These are phyloP conservation scores for Battus philenor DNA, from an alignment of 1,140 invertebrate species.

Conservation along the genomic window DNA sequence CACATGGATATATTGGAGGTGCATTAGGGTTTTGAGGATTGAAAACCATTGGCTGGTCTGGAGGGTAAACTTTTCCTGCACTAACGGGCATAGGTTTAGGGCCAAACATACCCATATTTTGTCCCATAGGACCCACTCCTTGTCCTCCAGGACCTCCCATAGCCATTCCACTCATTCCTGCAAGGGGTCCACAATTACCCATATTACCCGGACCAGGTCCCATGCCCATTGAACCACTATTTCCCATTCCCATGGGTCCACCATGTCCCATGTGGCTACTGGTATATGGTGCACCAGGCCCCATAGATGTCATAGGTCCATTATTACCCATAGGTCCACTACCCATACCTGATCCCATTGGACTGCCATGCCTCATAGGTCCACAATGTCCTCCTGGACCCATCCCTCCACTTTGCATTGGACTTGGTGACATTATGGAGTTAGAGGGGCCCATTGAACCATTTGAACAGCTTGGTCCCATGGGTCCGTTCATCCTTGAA, in stretches of 20 bases:
- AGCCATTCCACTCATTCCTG: slow-evolving; percentile 79
- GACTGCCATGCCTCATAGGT: slow-evolving; percentile 74
- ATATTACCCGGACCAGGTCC: slow-evolving; percentile 77
- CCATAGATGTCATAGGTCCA: slow-evolving; percentile 72
- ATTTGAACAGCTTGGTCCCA: slow-evolving; percentile 74
- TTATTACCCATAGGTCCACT: slow-evolving; percentile 71
- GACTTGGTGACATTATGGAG: slow-evolving; percentile 73
- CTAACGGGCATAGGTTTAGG: slow-evolving; percentile 90
- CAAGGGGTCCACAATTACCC: slow-evolving; percentile 77
- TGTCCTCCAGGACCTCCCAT: slow-evolving; percentile 79
- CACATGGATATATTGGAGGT: slow-evolving; percentile 97
- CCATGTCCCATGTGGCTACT: slow-evolving; percentile 69
- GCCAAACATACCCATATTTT: slow-evolving; percentile 80
- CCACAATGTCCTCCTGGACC: slow-evolving; percentile 71
- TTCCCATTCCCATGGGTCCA: slow-evolving; percentile 74
- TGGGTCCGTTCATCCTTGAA: slow-evolving; percentile 71
- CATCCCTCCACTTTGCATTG: slow-evolving; percentile 69
- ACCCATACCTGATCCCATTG: slow-evolving; percentile 68
- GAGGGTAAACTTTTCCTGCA: slow-evolving; percentile 94
- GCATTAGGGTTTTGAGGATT: slow-evolving; percentile 99
- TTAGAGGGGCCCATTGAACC: slow-evolving; percentile 67
- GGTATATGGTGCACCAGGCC: slow-evolving; percentile 65
- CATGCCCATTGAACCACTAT: slow-evolving; percentile 74
- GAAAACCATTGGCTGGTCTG: slow-evolving; percentile 97
- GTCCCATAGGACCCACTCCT: slow-evolving; percentile 78